These are phyloP conservation scores for Nothobranchius kuhntae DNA, from an alignment of 2,113 vertebrate genomes.

Conservation along the genomic window DNA sequence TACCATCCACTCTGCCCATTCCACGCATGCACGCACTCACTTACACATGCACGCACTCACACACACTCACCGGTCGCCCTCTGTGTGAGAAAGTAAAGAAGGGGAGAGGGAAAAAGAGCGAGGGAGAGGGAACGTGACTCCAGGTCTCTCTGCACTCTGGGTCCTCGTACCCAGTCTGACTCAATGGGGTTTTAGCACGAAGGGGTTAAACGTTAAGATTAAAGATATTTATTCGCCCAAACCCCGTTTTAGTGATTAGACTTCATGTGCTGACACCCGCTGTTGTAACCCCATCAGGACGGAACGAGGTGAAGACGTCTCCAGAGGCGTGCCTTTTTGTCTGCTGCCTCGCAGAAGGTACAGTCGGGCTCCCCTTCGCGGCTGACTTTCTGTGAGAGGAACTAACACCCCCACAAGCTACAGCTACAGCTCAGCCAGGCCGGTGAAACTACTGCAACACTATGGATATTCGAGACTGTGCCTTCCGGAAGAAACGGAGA, in stretches of 20 bases:
- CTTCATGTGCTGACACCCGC: conserved; percentile 63
- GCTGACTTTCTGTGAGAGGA: conserved; percentile 75
- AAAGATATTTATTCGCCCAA: conserved; percentile 70
- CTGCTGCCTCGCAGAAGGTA: conserved; percentile 65
- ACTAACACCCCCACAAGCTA: conserved; percentile 56
- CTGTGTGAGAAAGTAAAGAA: conserved; percentile 74
- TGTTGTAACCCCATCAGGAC: conserved; percentile 52
- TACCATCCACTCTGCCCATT: conserved; percentile 32
- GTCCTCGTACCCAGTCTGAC: conserved; percentile 72
- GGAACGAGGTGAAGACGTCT: conserved; percentile 62
- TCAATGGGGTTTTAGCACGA: conserved; percentile 80
- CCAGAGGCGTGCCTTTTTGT: conserved; percentile 65
- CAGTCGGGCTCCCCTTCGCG: conserved; percentile 62
- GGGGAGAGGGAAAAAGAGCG: conserved; percentile 51
- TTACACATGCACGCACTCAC: conserved; percentile 38
- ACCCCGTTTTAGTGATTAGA: conserved; percentile 52
- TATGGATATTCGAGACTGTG: conserved; percentile 80
- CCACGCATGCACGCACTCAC: conserved; percentile 42
- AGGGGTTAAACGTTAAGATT: conserved; percentile 68
- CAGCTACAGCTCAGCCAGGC: conserved; percentile 59
- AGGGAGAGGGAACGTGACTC: conserved; percentile 76
- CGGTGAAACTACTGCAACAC: conserved; percentile 54
- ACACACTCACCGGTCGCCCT: conserved; percentile 23
- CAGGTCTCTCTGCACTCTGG: conserved; percentile 79
- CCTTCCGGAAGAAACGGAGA: conserved; percentile 79